Conservation (phyloP, 2,888 invertebrate species). For the Hydraecia micacea region DNA sequence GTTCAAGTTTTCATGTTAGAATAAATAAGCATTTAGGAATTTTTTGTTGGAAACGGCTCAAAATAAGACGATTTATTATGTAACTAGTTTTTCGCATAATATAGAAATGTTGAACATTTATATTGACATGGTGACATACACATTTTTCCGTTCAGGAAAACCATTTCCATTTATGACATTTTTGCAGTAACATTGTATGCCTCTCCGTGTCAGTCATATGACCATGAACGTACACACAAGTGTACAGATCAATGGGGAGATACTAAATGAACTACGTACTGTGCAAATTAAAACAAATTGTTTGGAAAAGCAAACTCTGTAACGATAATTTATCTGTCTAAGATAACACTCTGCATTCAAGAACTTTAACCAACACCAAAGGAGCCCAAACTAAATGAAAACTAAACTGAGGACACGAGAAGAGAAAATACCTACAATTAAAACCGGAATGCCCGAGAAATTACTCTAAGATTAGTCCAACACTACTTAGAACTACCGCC, state of each 20-base stretch:
- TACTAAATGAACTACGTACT: background rate
- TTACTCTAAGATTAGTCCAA: constrained; percentile 12
- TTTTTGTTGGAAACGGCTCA: background rate
- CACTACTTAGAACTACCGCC: constrained; percentile 25
- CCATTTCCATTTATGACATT: background rate
- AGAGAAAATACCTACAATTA: background rate
- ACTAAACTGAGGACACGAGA: background rate
- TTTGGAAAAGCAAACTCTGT: background rate
- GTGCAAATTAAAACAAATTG: background rate
- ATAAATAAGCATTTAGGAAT: constrained; percentile 16
- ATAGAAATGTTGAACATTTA: background rate
- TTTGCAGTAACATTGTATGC: background rate
- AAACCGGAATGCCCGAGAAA: background rate
- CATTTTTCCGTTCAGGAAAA: background rate
- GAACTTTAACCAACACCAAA: background rate
- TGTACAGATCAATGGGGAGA: background rate
- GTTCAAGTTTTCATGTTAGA: constrained; percentile 16
- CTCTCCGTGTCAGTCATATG: background rate
- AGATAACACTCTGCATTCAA: background rate
- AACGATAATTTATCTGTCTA: too few species aligned
- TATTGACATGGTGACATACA: too few species aligned
- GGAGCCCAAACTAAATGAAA: background rate
- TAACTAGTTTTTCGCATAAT: background rate
- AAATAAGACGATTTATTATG: background rate
- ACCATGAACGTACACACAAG: background rate